Conservation (phyloP, 2,113 vertebrate species). For the Pterocles gutturalis region DNA sequence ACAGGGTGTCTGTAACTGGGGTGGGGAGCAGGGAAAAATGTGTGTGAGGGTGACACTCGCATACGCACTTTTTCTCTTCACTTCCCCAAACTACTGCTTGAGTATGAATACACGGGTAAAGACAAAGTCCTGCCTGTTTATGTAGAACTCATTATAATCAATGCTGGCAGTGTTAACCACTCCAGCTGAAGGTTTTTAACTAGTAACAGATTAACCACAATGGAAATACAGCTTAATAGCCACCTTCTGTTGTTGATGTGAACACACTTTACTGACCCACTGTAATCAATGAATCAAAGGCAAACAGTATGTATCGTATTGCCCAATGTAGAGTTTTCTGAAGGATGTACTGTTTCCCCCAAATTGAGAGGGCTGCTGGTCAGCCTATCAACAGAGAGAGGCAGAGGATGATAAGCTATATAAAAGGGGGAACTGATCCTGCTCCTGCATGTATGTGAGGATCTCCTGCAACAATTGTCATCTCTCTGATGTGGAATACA, state of each 20-base stretch:
- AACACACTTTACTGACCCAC: not conserved
- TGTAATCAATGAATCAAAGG: not conserved
- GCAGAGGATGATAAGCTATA: not conserved
- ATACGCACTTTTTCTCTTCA: not conserved
- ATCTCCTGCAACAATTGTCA: not conserved
- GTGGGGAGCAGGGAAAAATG: not conserved
- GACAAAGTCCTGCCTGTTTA: not conserved
- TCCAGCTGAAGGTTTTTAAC: not conserved
- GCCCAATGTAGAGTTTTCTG: not conserved
- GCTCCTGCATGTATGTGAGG: not conserved
- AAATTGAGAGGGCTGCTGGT: not conserved
- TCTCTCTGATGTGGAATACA: not conserved
- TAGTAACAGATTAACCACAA: not conserved
- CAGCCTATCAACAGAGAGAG: not conserved
- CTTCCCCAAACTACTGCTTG: not conserved
- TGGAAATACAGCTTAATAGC: not conserved
- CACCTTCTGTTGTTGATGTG: not conserved
- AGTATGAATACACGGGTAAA: not conserved
- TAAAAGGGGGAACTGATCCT: not conserved
- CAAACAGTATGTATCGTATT: not conserved
- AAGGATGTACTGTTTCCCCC: not conserved
- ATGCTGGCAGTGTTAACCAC: not conserved
- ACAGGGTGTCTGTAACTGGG: accelerated
- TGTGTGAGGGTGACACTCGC: not conserved
- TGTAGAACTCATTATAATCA: not conserved